Percentiles rank a stretch among this genome's conserved stretches.
Evolutionary conservation across 1,140 invertebrate genomes (phyloP).

Genomic region (Catajapyx aquilonaris): DNA sequence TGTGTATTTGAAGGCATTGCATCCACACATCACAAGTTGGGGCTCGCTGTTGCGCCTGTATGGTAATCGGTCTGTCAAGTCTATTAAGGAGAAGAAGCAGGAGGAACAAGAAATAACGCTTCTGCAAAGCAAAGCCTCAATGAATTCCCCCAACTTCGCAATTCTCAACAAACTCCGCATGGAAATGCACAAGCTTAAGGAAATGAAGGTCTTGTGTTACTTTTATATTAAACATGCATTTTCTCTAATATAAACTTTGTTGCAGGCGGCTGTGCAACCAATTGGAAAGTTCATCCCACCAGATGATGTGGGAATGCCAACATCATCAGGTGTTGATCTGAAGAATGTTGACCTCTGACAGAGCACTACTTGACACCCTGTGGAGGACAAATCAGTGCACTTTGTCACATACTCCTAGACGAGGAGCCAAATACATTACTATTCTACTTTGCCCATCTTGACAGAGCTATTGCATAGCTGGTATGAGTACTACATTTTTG

Average conservation of each 20-base stretch:
- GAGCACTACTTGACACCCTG: too few relatives aligned
- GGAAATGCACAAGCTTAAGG: slow-evolving; percentile 67
- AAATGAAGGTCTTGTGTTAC: slow-evolving; percentile 15
- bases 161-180: slow-evolving; percentile 72
- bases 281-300: slow-evolving; percentile 48
- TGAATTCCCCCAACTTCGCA: slow-evolving; percentile 81
- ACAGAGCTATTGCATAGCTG: too few relatives aligned
- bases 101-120: slow-evolving; percentile 86
- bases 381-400: too few relatives aligned
- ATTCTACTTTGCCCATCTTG: too few relatives aligned
- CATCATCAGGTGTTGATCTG: slow-evolving; percentile 42
- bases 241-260: too few relatives aligned
- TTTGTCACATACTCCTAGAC: too few relatives aligned
- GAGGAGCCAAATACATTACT: too few relatives aligned
- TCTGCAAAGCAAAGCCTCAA: slow-evolving; percentile 67
- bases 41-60: slow-evolving; percentile 82
- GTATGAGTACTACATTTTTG: too few relatives aligned
- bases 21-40: slow-evolving; percentile 88
- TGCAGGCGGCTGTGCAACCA: slow-evolving; percentile 33
- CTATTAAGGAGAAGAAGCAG: slow-evolving; percentile 81
- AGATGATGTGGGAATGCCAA: slow-evolving; percentile 38
- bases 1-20: slow-evolving; percentile 41
- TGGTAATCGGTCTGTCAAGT: slow-evolving; percentile 77
- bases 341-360: slow-evolving; percentile 42
- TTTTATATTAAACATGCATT: too few relatives aligned